Conservation (phyloP, 2,113 vertebrate species). For the Bubo blakistoni region DNA sequence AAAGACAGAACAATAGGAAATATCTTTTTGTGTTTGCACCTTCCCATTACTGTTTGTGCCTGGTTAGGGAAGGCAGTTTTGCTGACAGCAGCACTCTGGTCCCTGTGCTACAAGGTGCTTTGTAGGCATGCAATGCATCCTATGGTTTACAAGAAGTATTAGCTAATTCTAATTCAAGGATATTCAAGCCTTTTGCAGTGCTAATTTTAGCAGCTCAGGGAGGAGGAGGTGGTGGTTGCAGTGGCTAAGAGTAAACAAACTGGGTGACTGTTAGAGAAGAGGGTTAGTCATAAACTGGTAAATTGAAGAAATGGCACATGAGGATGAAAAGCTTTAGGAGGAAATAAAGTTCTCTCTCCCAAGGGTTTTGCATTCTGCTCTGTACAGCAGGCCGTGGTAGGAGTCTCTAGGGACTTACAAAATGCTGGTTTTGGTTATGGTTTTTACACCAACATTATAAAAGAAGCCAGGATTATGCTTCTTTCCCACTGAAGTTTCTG, state of each 20-base stretch:
- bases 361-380: not conserved
- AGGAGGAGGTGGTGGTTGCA: not conserved
- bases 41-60: not conserved
- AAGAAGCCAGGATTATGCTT: not conserved
- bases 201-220: not conserved
- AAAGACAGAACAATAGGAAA: not conserved
- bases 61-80: not conserved
- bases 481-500: not conserved
- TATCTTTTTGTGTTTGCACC: not conserved
- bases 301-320: accelerated
- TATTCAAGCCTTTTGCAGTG: not conserved
- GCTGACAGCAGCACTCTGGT: not conserved
- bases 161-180: not conserved
- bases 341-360: not conserved
- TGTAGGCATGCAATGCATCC: not conserved
- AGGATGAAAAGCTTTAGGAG: not conserved
- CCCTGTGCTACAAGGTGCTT: not conserved
- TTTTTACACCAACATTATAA: not conserved
- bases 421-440: not conserved
- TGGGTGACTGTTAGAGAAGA: not conserved
- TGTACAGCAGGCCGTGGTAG: not conserved
- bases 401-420: not conserved
- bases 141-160: not conserved
- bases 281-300: not conserved
- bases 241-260: not conserved